Evolutionary conservation across 2,113 vertebrate species (phyloP), one percentile per base, ranked within the genome.

Genomic region (Barnardius zonarius): DNA sequence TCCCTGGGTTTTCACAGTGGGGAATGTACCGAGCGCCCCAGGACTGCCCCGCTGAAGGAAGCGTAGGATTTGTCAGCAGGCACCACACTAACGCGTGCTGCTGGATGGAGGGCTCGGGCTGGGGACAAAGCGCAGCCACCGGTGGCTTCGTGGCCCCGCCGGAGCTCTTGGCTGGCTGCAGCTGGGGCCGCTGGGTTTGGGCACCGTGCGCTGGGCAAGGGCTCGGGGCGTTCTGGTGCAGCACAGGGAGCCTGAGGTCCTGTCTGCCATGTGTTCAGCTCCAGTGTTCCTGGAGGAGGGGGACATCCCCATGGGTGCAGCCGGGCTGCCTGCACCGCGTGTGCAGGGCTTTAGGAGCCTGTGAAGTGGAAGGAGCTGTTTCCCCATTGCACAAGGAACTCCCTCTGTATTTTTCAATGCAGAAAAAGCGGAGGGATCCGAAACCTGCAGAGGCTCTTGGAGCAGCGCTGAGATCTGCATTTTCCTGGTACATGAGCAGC

Each of bases 211-310:
- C 17, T 73, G 61, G 46, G 86, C 77, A 11, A 14, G 69, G 30
- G 37, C 43, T 59, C 9, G 27, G 25, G 10, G 0, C 4, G 41
- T 3, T 44, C 64, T 8, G 67, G 0, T 10, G 68, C 19, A 43
- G 66, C 17, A 5, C 1, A 7, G 37, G 70, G 73, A 35, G 52
- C 0, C 5, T 4, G 2, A 49, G 25, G 33, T 4, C 2, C 39
- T 2, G 6, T 63, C 63, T 8, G 1, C 55, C 18, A 14, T 7
- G 5, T 2, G 46, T 12, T 44, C 41, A 31, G 9, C 79, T 16
- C 2, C 37, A 3, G 41, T 3, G 76, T 7, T 48, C 78, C 13
- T 10, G 25, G 55, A 18, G 54, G 7, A 30, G 76, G 33, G 46
- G n/a, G n/a, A 15, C 2, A 61, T 10, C 81, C 44, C 22, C 66